These are phyloP conservation scores for Lateolabrax maculatus DNA, from an alignment of 2,797 vertebrate genomes.

Conservation along the genomic window DNA sequence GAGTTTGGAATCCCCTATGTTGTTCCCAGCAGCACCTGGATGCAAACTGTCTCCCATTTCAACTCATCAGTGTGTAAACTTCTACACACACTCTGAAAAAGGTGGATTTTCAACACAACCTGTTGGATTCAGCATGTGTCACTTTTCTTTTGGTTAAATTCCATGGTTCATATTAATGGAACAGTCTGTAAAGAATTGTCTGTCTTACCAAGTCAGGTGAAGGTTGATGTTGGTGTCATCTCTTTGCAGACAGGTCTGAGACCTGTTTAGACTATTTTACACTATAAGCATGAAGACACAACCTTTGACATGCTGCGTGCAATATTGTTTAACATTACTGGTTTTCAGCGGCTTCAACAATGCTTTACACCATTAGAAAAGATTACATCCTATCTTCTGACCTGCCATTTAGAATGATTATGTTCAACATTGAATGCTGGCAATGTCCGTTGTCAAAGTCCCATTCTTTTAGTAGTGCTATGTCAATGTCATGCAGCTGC, in stretches of 20 bases:
- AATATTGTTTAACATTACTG: too few relatives aligned
- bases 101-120: conserved; percentile 6
- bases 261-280: background rate
- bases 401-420: too few relatives aligned
- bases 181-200: background rate
- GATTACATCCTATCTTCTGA: too few relatives aligned
- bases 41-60: background rate
- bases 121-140: background rate
- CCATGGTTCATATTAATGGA: background rate
- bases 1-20: background rate
- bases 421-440: too few relatives aligned
- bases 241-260: background rate
- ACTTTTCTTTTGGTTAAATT: background rate
- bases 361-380: too few relatives aligned
- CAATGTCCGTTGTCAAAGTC: too few relatives aligned
- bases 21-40: background rate
- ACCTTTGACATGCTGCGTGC: background rate
- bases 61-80: background rate
- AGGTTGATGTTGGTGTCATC: background rate
- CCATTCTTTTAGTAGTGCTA: too few relatives aligned
- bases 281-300: too few relatives aligned
- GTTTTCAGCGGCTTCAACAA: too few relatives aligned
- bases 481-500: too few relatives aligned
- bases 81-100: background rate
- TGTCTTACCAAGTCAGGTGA: background rate